Evolutionary conservation across 2,113 vertebrate genomes (phyloP).

Genomic region (Passer domesticus): DNA sequence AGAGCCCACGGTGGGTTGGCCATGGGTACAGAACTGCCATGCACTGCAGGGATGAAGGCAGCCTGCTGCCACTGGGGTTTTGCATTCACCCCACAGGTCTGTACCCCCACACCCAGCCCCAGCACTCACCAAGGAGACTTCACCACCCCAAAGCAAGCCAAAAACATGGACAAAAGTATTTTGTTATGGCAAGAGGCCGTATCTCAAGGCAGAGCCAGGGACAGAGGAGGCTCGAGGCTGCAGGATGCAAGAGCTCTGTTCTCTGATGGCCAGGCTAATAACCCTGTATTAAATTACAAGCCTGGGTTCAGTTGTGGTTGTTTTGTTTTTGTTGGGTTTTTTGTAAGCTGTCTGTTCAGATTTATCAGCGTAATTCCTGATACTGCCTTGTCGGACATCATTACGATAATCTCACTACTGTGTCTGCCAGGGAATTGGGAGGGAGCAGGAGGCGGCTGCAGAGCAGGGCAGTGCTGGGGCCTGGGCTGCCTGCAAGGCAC

Average conservation of each 20-base stretch:
- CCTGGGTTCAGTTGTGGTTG: conserved; percentile 29
- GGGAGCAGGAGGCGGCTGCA: neutral
- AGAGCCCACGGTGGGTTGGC: rapidly evolving
- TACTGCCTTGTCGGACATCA: conserved; percentile 65
- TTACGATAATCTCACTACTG: conserved; percentile 61
- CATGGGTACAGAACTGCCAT: rapidly evolving
- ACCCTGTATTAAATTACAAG: conserved; percentile 69
- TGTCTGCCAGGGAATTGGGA: conserved; percentile 18
- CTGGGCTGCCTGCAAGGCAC: neutral
- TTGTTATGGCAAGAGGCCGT: neutral
- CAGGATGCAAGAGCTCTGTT: conserved; percentile 42
- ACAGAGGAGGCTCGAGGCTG: neutral
- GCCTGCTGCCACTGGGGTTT: neutral
- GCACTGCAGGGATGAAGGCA: neutral
- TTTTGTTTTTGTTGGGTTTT: conserved; percentile 1
- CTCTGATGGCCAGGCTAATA: conserved; percentile 64
- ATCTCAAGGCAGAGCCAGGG: neutral
- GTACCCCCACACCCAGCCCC: neutral
- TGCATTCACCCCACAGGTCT: neutral
- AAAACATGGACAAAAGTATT: neutral
- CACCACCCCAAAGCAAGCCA: neutral
- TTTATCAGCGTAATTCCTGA: conserved; percentile 68
- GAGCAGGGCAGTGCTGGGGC: neutral
- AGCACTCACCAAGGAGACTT: neutral
- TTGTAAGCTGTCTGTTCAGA: conserved; percentile 68